Percentiles rank a stretch among this genome's conserved stretches.
Conservation (phyloP, 2,888 invertebrate species). For the Drosophila macrospina region DNA sequence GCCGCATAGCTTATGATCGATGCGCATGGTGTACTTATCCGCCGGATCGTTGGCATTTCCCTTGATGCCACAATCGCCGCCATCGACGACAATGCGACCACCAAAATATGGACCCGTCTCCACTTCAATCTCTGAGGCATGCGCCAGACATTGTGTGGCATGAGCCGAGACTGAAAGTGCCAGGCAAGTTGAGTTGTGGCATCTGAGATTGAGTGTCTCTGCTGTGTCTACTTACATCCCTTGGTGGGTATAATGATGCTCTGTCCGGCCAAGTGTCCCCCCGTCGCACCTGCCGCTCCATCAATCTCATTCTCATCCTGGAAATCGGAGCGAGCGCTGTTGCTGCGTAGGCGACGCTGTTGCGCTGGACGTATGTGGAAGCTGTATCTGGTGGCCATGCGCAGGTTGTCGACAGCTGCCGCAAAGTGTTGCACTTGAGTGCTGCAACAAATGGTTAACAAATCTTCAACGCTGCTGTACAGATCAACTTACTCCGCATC, state of each 20-base stretch:
- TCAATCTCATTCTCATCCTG: conserved; percentile 84
- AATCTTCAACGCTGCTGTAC: neutral
- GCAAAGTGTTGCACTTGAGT: conserved; percentile 86
- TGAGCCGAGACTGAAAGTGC: conserved; percentile 90
- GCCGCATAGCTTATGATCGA: conserved; percentile 91
- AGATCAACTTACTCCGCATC: conserved; percentile 43
- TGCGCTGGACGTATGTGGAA: conserved; percentile 89
- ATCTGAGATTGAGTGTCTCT: neutral
- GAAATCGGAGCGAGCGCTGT: conserved; percentile 84
- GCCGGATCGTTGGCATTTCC: conserved; percentile 90
- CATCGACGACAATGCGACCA: conserved; percentile 91
- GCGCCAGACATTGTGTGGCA: conserved; percentile 92
- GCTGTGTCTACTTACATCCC: conserved; percentile 89
- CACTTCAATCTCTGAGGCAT: conserved; percentile 93
- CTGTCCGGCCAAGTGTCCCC: conserved; percentile 87
- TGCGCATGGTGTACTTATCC: conserved; percentile 91
- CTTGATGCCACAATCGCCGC: conserved; percentile 90
- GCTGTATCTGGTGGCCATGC: conserved; percentile 93
- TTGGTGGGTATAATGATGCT: conserved; percentile 92
- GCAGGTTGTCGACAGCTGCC: conserved; percentile 89
- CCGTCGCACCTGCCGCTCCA: conserved; percentile 72
- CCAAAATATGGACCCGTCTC: conserved; percentile 93
- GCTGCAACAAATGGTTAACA: conserved; percentile 38
- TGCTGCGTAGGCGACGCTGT: conserved; percentile 83
- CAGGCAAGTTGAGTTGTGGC: neutral